Percentiles rank a stretch among this genome's conserved stretches.
phyloP scores from a whole-genome alignment of 1,140 invertebrate species.

The Orchestia grillus region DNA sequence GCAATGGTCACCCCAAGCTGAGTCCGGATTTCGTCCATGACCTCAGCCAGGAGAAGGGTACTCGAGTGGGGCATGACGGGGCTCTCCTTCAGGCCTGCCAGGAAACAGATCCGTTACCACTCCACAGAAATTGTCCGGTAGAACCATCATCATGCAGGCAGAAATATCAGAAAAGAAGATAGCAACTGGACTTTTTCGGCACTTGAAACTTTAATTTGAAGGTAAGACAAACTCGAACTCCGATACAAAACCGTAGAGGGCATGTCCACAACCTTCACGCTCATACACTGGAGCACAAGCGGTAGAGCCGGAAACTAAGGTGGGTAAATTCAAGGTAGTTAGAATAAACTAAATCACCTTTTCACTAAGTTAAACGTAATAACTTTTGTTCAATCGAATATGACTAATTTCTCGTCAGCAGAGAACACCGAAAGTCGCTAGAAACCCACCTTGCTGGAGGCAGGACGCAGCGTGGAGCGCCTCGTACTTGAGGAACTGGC shows the following conservation, averaged over 20 bases:
- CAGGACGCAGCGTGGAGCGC: background rate
- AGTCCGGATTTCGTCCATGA: background rate
- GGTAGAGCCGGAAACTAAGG: too few species aligned
- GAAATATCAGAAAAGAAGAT: too few species aligned
- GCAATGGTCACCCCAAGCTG: background rate
- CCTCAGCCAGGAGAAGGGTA: background rate
- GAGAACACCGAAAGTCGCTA: too few species aligned
- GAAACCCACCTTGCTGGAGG: background rate
- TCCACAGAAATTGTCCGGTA: background rate
- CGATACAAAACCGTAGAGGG: too few species aligned
- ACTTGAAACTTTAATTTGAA: background rate
- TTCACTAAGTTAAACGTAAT: background rate
- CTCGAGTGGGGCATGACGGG: slow-evolving; percentile 25
- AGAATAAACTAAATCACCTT: background rate
- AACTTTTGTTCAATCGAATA: too few species aligned
- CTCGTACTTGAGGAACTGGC: slow-evolving; percentile 33
- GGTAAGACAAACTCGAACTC: background rate
- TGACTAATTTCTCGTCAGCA: too few species aligned
- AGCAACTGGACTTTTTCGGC: background rate
- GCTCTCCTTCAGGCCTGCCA: slow-evolving; percentile 13
- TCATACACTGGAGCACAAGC: too few species aligned
- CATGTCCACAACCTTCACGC: too few species aligned
- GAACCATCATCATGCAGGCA: background rate
- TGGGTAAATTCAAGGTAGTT: background rate
- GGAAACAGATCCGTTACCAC: background rate